Percentiles rank a stretch among this genome's conserved stretches.
These are phyloP conservation scores for Phycodurus eques DNA, from an alignment of 2,113 vertebrate species.

Conservation along the genomic window DNA sequence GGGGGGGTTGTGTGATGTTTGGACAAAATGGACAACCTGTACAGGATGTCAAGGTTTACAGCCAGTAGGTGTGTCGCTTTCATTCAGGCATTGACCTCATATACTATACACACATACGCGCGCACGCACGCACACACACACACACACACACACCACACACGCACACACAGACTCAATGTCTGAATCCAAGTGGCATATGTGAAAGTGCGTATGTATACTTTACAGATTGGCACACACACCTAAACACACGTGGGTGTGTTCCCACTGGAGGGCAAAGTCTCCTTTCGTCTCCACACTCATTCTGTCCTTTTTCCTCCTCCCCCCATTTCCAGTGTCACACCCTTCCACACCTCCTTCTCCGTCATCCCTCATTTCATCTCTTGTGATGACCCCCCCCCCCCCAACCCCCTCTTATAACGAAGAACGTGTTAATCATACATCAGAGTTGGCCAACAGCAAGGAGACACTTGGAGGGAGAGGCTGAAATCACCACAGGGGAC, in stretches of 20 bases:
- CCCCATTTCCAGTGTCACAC: constrained; percentile 57
- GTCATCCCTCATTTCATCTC: constrained; percentile 56
- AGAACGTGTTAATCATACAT: constrained; percentile 67
- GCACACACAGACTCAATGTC: neutral
- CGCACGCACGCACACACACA: constrained; percentile 21
- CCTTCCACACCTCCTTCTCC: constrained; percentile 62
- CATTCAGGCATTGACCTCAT: constrained; percentile 50
- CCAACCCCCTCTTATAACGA: constrained; percentile 17
- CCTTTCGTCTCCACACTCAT: constrained; percentile 69
- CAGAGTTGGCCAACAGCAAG: constrained; percentile 62
- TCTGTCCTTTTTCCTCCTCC: constrained; percentile 52
- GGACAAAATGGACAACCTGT: constrained; percentile 72
- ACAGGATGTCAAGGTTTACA: constrained; percentile 77
- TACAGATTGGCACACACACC: constrained; percentile 20
- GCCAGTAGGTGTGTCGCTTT: constrained; percentile 75
- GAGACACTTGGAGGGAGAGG: constrained; percentile 58
- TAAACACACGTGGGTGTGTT: constrained; percentile 60
- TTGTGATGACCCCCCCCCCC: constrained; percentile 27
- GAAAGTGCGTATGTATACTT: neutral
- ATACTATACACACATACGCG: constrained; percentile 20
- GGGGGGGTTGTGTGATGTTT: constrained; percentile 54
- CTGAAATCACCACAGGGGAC: constrained; percentile 66
- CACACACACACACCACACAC: constrained; percentile 27
- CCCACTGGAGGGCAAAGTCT: constrained; percentile 73
- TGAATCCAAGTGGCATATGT: neutral